These are phyloP conservation scores for Colletes gigas DNA, from an alignment of 1,140 invertebrate species.

Conservation along the genomic window DNA sequence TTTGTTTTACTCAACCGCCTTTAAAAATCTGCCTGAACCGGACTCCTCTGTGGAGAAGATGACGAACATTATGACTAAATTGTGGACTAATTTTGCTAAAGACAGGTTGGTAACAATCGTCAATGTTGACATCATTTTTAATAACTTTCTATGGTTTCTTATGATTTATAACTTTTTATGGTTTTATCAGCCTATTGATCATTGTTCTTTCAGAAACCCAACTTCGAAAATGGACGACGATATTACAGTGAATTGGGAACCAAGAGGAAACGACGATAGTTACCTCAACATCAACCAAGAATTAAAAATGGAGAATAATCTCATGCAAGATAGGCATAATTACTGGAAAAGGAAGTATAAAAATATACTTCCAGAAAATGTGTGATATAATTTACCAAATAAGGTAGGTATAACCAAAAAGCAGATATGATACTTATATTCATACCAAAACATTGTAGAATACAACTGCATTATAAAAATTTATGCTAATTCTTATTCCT, in stretches of 20 bases:
- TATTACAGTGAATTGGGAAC: constrained; percentile 77
- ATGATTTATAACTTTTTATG: no score
- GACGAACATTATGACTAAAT: constrained; percentile 74
- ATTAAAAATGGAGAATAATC: constrained; percentile 74
- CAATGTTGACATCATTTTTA: neutral
- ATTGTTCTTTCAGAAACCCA: constrained; percentile 76
- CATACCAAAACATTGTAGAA: neutral
- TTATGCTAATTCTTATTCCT: neutral
- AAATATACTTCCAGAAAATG: constrained; percentile 46
- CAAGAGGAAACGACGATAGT: constrained; percentile 73
- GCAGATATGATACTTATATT: neutral
- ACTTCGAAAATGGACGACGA: constrained; percentile 73
- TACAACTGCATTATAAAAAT: neutral
- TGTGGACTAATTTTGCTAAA: constrained; percentile 82
- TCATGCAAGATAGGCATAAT: constrained; percentile 73
- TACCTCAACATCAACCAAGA: constrained; percentile 78
- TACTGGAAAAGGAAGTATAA: constrained; percentile 76
- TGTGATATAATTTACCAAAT: neutral
- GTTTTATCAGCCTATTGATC: constrained; percentile 11
- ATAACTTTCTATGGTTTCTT: no score
- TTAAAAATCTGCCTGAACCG: constrained; percentile 71
- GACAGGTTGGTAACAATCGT: constrained; percentile 77
- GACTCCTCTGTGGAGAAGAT: constrained; percentile 70
- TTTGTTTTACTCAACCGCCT: constrained; percentile 81
- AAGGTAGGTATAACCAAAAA: neutral